Conservation (phyloP, 2,113 vertebrate genomes). For the Panthera tigris region DNA sequence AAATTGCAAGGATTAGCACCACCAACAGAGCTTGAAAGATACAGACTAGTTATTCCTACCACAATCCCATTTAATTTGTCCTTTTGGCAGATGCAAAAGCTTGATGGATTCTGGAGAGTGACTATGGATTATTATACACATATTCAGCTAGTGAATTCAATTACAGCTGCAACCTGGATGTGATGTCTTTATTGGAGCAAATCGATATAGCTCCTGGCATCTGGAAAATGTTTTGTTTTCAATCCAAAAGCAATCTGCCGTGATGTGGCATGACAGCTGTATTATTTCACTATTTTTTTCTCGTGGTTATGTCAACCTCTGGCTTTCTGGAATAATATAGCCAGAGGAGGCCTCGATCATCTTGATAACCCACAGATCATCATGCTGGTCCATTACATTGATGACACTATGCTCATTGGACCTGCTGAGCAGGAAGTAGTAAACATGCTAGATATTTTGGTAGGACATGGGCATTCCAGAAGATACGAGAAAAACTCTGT, state of each 20-base stretch:
- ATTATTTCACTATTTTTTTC: conserved; percentile 25
- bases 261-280: background rate
- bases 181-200: conserved; percentile 36
- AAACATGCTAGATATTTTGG: background rate
- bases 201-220: conserved; percentile 21
- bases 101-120: conserved; percentile 8
- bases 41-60: background rate
- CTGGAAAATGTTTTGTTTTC: conserved; percentile 59
- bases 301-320: background rate
- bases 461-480: background rate
- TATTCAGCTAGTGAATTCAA: conserved; percentile 27
- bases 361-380: background rate
- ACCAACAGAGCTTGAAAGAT: background rate
- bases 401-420: background rate
- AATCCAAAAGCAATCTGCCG: conserved; percentile 21
- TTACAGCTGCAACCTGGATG: background rate
- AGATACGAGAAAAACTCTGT: background rate
- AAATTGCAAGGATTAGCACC: background rate
- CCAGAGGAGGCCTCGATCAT: background rate
- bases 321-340: background rate
- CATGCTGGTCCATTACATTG: background rate
- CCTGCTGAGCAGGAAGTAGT: background rate
- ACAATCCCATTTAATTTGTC: conserved; percentile 16
- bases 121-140: conserved; percentile 29
- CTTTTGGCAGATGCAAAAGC: conserved; percentile 42